Conservation (phyloP, 2,113 vertebrate genomes). For the Axis porcinus region DNA sequence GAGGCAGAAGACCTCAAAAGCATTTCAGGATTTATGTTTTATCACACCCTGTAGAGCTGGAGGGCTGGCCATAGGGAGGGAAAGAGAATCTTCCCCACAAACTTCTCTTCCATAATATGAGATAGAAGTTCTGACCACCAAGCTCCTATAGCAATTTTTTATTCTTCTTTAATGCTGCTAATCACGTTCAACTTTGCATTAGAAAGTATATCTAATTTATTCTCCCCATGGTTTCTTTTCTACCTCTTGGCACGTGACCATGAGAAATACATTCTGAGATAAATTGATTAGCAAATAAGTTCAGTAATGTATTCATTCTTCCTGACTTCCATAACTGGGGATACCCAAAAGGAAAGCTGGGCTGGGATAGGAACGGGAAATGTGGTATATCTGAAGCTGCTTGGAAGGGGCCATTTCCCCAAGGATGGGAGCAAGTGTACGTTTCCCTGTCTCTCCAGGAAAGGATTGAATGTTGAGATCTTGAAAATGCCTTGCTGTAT, state of each 20-base stretch:
- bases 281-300: neutral
- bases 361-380: neutral
- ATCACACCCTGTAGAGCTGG: neutral
- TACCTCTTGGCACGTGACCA: neutral
- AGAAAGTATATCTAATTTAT: neutral
- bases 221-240: neutral
- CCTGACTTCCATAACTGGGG: neutral
- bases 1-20: neutral
- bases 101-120: neutral
- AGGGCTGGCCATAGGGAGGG: neutral
- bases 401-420: neutral
- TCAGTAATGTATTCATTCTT: neutral
- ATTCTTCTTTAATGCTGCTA: neutral
- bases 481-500: neutral
- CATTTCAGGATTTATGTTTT: neutral
- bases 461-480: neutral
- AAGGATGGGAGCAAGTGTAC: neutral
- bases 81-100: neutral
- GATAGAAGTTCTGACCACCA: neutral
- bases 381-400: neutral
- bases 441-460: neutral
- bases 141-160: neutral
- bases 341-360: neutral
- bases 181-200: neutral
- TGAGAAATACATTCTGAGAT: neutral